Conservation (phyloP, 2,888 invertebrate species). For the Meta bourneti region DNA sequence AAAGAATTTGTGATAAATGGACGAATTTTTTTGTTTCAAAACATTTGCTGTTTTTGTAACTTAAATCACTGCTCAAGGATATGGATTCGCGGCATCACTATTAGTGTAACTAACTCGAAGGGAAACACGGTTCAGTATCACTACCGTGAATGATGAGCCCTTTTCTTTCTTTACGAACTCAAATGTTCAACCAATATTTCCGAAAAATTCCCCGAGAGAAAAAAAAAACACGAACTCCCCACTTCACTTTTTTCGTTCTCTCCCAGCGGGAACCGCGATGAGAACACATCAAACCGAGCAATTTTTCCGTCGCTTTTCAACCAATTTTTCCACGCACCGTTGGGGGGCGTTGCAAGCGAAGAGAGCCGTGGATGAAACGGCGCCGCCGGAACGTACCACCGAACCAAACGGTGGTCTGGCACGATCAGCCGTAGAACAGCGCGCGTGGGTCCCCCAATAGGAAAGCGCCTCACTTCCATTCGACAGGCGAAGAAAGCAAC, state of each 20-base stretch:
- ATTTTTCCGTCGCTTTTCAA: not conserved
- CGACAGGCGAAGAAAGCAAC: not conserved
- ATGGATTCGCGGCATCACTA: no score
- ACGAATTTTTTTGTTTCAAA: no score
- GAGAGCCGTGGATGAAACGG: slow-evolving; percentile 13
- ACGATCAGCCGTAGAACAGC: slow-evolving; percentile 18
- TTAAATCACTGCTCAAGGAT: not conserved
- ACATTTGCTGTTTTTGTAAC: not conserved
- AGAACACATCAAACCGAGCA: not conserved
- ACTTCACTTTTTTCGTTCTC: not conserved
- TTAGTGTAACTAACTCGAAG: no score
- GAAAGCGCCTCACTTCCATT: not conserved
- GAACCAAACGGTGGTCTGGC: slow-evolving; percentile 51
- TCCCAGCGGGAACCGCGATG: not conserved
- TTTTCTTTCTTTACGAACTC: not conserved
- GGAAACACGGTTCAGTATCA: not conserved
- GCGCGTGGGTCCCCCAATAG: not conserved
- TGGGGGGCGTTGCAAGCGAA: slow-evolving; percentile 68
- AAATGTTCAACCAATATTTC: not conserved
- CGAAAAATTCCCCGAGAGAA: not conserved
- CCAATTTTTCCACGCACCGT: slow-evolving; percentile 64
- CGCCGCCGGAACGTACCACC: slow-evolving; percentile 28
- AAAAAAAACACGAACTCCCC: not conserved
- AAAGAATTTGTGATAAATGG: no score
- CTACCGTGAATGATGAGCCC: not conserved